Evolutionary conservation across 2,888 invertebrate species (phyloP).

Genomic region (Zaprionus bogoriensis): DNA sequence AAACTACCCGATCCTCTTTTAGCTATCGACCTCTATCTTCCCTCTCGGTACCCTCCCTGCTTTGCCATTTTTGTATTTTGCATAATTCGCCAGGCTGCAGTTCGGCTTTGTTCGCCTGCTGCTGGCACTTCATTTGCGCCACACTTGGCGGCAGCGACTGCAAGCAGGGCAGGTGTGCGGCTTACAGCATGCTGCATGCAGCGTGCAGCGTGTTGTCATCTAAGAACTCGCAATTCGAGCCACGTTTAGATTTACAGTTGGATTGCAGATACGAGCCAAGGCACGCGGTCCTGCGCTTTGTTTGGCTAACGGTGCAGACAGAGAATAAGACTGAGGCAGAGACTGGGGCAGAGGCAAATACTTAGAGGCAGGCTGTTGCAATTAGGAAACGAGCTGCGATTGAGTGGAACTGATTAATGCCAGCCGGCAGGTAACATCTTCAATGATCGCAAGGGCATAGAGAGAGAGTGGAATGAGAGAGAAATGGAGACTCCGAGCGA

Average conservation of each 20-base stretch:
- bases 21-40: not conserved
- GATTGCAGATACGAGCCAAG: slow-evolving; percentile 15
- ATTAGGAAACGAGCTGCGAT: slow-evolving; percentile 51
- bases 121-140: slow-evolving; percentile 46
- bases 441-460: slow-evolving; percentile 8
- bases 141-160: slow-evolving; percentile 45
- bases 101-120: slow-evolving; percentile 23
- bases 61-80: slow-evolving; percentile 25
- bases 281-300: slow-evolving; percentile 44
- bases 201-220: slow-evolving; percentile 36
- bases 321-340: not conserved
- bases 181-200: slow-evolving; percentile 44
- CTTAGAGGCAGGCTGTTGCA: slow-evolving; percentile 35
- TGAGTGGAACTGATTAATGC: slow-evolving; percentile 65
- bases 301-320: slow-evolving; percentile 43
- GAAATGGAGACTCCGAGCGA: not conserved
- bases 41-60: not conserved
- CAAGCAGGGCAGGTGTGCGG: slow-evolving; percentile 42
- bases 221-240: slow-evolving; percentile 56
- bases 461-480: not conserved
- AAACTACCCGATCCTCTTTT: not conserved
- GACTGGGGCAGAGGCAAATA: not conserved
- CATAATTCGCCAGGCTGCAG: slow-evolving; percentile 27
- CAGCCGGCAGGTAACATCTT: slow-evolving; percentile 28
- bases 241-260: slow-evolving; percentile 57